phyloP scores from a whole-genome alignment of 2,797 vertebrate species.

The Apogon talboti region DNA sequence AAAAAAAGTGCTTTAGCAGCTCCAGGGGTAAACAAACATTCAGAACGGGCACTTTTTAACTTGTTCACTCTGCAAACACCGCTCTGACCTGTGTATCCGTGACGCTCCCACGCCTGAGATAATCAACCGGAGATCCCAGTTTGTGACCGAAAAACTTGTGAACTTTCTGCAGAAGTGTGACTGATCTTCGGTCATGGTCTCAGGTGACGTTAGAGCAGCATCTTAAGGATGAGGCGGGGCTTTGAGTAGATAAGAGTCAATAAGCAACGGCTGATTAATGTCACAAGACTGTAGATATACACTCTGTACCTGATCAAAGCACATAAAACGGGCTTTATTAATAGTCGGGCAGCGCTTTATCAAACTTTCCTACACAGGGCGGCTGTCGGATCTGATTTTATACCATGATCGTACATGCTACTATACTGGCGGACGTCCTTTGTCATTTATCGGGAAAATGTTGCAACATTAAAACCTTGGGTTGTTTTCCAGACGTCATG shows the following conservation, averaged over 20 bases:
- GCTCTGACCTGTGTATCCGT: conserved; percentile 29
- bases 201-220: conserved; percentile 34
- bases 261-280: conserved; percentile 2
- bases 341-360: conserved; percentile 64
- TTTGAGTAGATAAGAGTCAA: conserved; percentile 25
- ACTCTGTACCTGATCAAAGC: conserved; percentile 55
- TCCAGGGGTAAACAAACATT: conserved; percentile 77
- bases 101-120: conserved; percentile 13
- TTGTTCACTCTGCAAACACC: conserved; percentile 58
- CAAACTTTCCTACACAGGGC: conserved; percentile 23
- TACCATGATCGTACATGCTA: conserved; percentile 6
- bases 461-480: conserved; percentile 27
- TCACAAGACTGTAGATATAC: conserved; percentile 37
- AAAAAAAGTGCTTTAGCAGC: conserved; percentile 78
- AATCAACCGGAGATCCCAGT: conserved; percentile 1
- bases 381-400: conserved; percentile 26
- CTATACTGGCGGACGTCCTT: conserved; percentile 12
- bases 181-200: neutral
- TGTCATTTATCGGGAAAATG: conserved; percentile 20
- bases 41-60: conserved; percentile 69
- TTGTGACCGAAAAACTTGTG: conserved; percentile 10
- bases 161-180: conserved; percentile 12
- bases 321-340: conserved; percentile 28
- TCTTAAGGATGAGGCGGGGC: conserved; percentile 32
- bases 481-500: conserved; percentile 52